A percentile compares a stretch with the other conserved stretches of the same genome.
Evolutionary conservation across 2,888 invertebrate genomes (phyloP).

Genomic region (Cynaeus angustus): DNA sequence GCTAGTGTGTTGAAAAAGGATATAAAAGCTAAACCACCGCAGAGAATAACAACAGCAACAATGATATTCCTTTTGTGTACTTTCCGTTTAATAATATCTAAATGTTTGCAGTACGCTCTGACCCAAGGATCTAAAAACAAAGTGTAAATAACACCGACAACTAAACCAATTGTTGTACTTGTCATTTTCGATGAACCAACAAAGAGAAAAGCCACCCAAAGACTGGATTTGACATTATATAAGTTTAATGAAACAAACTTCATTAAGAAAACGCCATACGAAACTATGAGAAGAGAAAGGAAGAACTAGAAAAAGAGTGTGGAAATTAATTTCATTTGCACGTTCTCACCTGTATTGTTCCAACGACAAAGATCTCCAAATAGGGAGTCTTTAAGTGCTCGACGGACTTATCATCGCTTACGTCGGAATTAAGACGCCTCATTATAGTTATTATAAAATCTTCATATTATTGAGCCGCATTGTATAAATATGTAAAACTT

Average conservation of each 20-base stretch:
- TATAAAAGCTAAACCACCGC: constrained; percentile 49
- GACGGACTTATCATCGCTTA: background rate
- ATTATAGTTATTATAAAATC: background rate
- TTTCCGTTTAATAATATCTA: constrained; percentile 51
- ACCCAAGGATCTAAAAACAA: constrained; percentile 56
- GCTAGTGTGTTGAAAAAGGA: constrained; percentile 38
- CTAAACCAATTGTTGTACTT: constrained; percentile 45
- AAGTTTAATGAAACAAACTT: constrained; percentile 42
- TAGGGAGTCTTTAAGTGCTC: constrained; percentile 29
- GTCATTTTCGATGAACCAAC: constrained; percentile 54
- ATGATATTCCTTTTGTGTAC: constrained; percentile 54
- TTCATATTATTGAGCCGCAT: too few species aligned
- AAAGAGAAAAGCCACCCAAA: constrained; percentile 59
- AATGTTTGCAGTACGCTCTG: constrained; percentile 54
- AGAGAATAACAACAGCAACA: constrained; percentile 50
- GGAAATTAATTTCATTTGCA: background rate
- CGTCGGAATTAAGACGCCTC: constrained; percentile 19
- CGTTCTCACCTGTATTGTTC: constrained; percentile 23
- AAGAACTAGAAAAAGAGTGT: constrained; percentile 30
- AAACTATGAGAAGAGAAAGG: constrained; percentile 52
- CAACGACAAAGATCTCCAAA: constrained; percentile 24
- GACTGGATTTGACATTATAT: constrained; percentile 44
- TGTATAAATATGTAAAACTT: background rate
- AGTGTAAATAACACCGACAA: background rate
- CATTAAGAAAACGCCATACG: constrained; percentile 56